Base-by-base conservation (phyloP, 1,140 invertebrate genomes). In the Hyposmocoma kahamanoa region DNA sequence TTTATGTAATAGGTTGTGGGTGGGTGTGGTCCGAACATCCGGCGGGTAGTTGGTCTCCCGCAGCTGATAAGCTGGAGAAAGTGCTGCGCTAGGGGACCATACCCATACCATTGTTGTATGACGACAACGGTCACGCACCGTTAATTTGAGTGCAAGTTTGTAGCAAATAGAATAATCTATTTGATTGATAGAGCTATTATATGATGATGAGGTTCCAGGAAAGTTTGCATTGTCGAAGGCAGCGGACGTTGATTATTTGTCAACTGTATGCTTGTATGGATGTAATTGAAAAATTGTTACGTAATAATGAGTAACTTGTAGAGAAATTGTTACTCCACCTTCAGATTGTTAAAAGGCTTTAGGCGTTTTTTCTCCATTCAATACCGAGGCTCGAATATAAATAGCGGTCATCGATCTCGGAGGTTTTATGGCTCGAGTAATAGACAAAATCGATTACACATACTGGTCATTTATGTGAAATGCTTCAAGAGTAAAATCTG, bases 201-300 rank as follows among this genome's bases (percentile, higher is more conserved):
- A 63, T 67, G 61, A 67, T 63, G 63, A 69, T 64, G 60, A 67
- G 62, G 53, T 67, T 66, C 59, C 55, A 63, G 56, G 63, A 63
- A 72, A 63, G 52, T 49, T 38, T 9, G 46, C 59, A 56, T 63
- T 67, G 66, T 67, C 53, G 52, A 56, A 52, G 55, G 58, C 57
- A 54, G 50, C 47, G 64, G 47, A 45, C 57, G 38, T 42, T 59
- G 57, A 68, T 59, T 54, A 66, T 70, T 62, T 65, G 61, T 70
- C 58, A 66, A 62, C 66, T 59, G 67, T 62, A 60, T 68, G 66
- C 63, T 59, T 62, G 66, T 72, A 72, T 56, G 64, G 36, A 36
- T 53, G 54, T 76, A 76, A 81, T 80, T 81, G 73, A 73, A 78
- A 70, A 67, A 61, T 51, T 50, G 62, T 84, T 80, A 72, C 66